Conservation (phyloP, 2,888 invertebrate species). For the Acanthococcus lagerstroemiae region DNA sequence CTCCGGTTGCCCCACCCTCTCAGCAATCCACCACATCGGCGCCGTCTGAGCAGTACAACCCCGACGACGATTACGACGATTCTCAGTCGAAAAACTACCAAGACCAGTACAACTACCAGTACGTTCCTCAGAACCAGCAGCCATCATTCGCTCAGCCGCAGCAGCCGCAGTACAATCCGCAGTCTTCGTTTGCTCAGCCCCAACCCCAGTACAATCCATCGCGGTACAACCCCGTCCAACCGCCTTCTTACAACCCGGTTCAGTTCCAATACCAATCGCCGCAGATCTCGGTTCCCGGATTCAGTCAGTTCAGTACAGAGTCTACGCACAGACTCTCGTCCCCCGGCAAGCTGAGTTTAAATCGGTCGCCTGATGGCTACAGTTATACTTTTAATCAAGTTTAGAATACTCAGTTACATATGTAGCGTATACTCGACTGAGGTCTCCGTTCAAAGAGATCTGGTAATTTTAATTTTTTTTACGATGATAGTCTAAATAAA, state of each 20-base stretch:
- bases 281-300: not conserved
- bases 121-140: constrained; percentile 38
- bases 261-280: constrained; percentile 16
- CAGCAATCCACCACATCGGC: constrained; percentile 40
- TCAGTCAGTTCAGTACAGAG: not conserved
- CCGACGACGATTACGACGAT: constrained; percentile 35
- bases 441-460: too few relatives aligned
- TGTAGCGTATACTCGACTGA: too few relatives aligned
- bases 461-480: too few relatives aligned
- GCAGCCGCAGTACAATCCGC: not conserved
- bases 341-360: constrained; percentile 77
- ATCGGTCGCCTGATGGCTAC: constrained; percentile 78
- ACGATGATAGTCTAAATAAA: too few relatives aligned
- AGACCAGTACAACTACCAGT: constrained; percentile 41
- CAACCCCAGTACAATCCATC: not conserved
- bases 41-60: constrained; percentile 45
- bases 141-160: constrained; percentile 34
- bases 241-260: constrained; percentile 9
- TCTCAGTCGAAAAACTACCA: constrained; percentile 32
- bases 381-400: constrained; percentile 51
- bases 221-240: not conserved
- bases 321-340: constrained; percentile 41
- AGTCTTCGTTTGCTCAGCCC: not conserved
- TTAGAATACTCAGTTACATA: too few relatives aligned
- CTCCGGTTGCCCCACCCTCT: constrained; percentile 35